These are phyloP conservation scores for Nysson spinosus DNA, from an alignment of 2,888 invertebrate species.

Conservation along the genomic window DNA sequence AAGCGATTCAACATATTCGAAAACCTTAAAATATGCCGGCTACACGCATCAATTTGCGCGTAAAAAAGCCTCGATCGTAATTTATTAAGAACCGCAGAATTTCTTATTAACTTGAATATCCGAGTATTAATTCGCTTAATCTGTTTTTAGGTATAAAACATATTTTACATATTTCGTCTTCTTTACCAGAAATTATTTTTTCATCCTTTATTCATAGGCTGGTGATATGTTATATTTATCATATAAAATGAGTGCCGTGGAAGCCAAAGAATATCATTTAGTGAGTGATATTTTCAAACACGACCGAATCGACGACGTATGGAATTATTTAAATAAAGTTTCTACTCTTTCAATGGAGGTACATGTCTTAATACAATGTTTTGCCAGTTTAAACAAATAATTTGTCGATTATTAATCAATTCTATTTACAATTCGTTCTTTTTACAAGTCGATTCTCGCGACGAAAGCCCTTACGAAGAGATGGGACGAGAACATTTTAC, in stretches of 20 bases:
- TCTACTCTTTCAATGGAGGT: slow-evolving; percentile 62
- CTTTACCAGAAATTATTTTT: not conserved
- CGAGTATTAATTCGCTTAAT: no score
- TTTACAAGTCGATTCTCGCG: slow-evolving; percentile 80
- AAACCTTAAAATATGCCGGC: no score
- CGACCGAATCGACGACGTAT: slow-evolving; percentile 79
- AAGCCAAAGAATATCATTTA: slow-evolving; percentile 88
- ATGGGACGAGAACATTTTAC: slow-evolving; percentile 81
- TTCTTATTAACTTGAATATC: no score
- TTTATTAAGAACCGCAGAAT: no score
- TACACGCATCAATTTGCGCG: no score
- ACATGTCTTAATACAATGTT: no score
- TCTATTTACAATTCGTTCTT: not conserved
- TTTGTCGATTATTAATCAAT: not conserved
- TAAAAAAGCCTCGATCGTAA: no score
- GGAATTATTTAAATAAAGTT: slow-evolving; percentile 55
- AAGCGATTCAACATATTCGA: no score
- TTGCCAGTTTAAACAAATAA: no score
- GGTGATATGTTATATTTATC: slow-evolving; percentile 83
- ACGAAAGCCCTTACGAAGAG: slow-evolving; percentile 86
- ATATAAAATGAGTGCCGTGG: slow-evolving; percentile 86
- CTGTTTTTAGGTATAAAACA: no score
- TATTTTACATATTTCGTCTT: not conserved
- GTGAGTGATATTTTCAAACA: slow-evolving; percentile 88
- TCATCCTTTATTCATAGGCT: slow-evolving; percentile 74